Base-by-base conservation (phyloP, 2,797 vertebrate species). In the Heliangelus exortis region DNA sequence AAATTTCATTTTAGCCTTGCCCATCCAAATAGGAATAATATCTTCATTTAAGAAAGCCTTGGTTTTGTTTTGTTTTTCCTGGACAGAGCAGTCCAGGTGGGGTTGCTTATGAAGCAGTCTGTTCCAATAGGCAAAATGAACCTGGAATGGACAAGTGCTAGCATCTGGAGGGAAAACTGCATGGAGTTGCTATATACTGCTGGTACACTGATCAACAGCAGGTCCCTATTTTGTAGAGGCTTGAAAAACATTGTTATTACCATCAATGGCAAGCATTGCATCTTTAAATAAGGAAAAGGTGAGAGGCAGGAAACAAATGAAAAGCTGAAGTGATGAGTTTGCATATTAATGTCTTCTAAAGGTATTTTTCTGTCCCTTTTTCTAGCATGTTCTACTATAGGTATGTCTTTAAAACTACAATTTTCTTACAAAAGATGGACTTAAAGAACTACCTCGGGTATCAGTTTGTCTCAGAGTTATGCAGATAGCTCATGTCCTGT, bases 1-100 rank as follows among this genome's bases (percentile, higher is more conserved):
- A 78, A 25, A 59, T 96, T 97, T 97, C 95, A 93, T 97, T 95
- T 95, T 69, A 45, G 25, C 83, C 72, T 93, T 43, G 68, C 83
- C 89, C 90, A 1, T 92, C 45, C 77, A 91, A 96, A 93, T 72
- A 96, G 72, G 75, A 93, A 80, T 95, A 8, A 0, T 94, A 84
- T 96, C 84, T 74, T 72, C 66, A 80, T 17, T 95, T 96, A 90
- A 84, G 67, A 84, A 90, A 89, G 59, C 86, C 87, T 94, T 92
- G 69, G 71, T 54, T 71, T 94, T 95, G 23, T 10, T 39, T 73
- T 77, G 34, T 36, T 85, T 80, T 51, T 26, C 45, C 93, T 94
- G 93, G 63, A 57, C 22, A 1, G 87, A 19, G 22, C 67, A 84
- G 89, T 63, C 87, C 39, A 89, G 65, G 67, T 89, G 58, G 15